Evolutionary conservation across 2,888 invertebrate species (phyloP).

Genomic region (Tyria jacobaeae): DNA sequence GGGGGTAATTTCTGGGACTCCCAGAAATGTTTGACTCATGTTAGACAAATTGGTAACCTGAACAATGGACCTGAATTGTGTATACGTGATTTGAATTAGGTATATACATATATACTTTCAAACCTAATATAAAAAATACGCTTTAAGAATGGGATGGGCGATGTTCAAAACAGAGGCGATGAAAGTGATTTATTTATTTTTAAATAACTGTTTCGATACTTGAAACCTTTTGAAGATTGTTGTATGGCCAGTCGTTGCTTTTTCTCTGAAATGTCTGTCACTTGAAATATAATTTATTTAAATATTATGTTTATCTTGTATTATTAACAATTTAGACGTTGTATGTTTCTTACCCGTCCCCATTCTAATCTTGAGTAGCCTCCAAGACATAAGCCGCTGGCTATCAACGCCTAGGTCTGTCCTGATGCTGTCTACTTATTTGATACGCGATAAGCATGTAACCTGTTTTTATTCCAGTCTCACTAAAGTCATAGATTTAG

Average conservation of each 20-base stretch:
- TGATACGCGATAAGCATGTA: not conserved
- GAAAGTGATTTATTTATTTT: slow-evolving; percentile 32
- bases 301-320: too few relatives aligned
- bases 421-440: not conserved
- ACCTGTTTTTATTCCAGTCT: not conserved
- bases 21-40: slow-evolving; percentile 51
- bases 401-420: not conserved
- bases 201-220: slow-evolving; percentile 18
- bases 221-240: slow-evolving; percentile 36
- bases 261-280: slow-evolving; percentile 8
- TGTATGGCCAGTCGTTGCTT: slow-evolving; percentile 7
- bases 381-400: not conserved
- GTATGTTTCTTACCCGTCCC: too few relatives aligned
- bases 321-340: too few relatives aligned
- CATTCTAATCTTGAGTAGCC: not conserved
- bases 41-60: slow-evolving; percentile 34
- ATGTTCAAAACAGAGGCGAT: slow-evolving; percentile 25
- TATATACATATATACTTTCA: slow-evolving; percentile 39
- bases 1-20: slow-evolving; percentile 39
- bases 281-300: slow-evolving; percentile 22
- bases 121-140: slow-evolving; percentile 19
- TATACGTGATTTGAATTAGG: slow-evolving; percentile 43
- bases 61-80: slow-evolving; percentile 44
- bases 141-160: slow-evolving; percentile 26
- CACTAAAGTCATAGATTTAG: not conserved